Percentiles rank a stretch among this genome's conserved stretches.
Evolutionary conservation across 2,888 invertebrate genomes (phyloP).

Genomic region (Acronicta aceris): DNA sequence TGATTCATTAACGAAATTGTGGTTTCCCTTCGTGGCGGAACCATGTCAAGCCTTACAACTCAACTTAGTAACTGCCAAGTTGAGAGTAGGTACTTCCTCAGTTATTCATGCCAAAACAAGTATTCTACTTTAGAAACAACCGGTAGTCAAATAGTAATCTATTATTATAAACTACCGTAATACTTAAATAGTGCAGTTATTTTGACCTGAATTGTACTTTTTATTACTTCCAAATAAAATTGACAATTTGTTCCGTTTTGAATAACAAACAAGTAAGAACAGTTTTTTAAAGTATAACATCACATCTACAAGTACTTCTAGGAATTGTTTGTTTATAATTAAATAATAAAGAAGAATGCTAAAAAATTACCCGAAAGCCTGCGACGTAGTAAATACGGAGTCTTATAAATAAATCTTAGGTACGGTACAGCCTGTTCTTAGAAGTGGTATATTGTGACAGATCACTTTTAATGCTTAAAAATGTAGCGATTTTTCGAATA

Average conservation of each 20-base stretch:
- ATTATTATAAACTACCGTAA: too few relatives aligned
- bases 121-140: background rate
- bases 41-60: slow-evolving; percentile 4
- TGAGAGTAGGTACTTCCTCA: slow-evolving; percentile 5
- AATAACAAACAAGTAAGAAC: background rate
- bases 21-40: too few relatives aligned
- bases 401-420: slow-evolving; percentile 16
- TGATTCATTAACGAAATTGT: background rate
- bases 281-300: background rate
- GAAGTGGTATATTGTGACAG: slow-evolving; percentile 7
- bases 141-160: too few relatives aligned
- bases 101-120: slow-evolving; percentile 20
- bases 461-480: slow-evolving; percentile 10
- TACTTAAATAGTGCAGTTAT: slow-evolving; percentile 26
- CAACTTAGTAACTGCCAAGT: slow-evolving; percentile 17
- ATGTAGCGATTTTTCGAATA: slow-evolving; percentile 21
- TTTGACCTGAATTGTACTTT: slow-evolving; percentile 8
- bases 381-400: slow-evolving; percentile 1
- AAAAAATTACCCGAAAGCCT: background rate
- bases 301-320: background rate
- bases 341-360: background rate
- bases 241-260: too few relatives aligned
- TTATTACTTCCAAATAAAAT: background rate
- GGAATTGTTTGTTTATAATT: background rate
- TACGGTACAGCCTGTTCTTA: slow-evolving; percentile 1